Evolutionary conservation across 2,797 vertebrate species (phyloP).

Genomic region (Lagocephalus sceleratus): DNA sequence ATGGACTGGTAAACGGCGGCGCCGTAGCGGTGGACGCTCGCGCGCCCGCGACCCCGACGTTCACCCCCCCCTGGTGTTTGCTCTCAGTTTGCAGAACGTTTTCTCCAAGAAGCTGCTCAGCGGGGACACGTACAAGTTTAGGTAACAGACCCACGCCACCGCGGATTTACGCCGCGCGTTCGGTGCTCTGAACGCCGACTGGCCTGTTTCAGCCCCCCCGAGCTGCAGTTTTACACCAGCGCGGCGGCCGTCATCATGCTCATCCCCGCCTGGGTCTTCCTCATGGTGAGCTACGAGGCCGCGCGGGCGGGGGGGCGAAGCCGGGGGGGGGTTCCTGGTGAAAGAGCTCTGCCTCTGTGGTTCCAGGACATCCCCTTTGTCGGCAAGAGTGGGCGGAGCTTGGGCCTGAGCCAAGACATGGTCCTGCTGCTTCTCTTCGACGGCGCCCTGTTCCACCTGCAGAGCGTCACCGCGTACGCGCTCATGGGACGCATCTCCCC

Average conservation of each 20-base stretch:
- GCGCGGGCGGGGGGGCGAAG: too few species aligned
- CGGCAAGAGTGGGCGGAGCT: slow-evolving; percentile 78
- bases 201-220: slow-evolving; percentile 80
- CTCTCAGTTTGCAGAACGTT: slow-evolving; percentile 91
- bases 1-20: slow-evolving; percentile 89
- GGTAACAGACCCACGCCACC: slow-evolving; percentile 70
- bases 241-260: slow-evolving; percentile 92
- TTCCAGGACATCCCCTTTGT: slow-evolving; percentile 83
- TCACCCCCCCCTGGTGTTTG: not conserved
- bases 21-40: not conserved
- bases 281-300: slow-evolving; percentile 82
- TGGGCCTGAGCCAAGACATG: slow-evolving; percentile 84
- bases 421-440: slow-evolving; percentile 86
- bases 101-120: slow-evolving; percentile 97
- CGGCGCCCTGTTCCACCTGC: slow-evolving; percentile 89
- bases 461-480: slow-evolving; percentile 94
- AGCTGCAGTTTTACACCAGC: slow-evolving; percentile 96
- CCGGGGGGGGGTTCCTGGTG: too few species aligned
- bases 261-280: slow-evolving; percentile 91
- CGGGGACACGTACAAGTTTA: slow-evolving; percentile 94
- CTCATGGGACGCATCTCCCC: slow-evolving; percentile 96
- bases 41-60: not conserved
- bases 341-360: not conserved
- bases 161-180: not conserved
- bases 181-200: not conserved